A percentile compares a stretch with the other conserved stretches of the same genome.
Conservation (phyloP, 2,113 vertebrate species). For the Apteryx mantelli region DNA sequence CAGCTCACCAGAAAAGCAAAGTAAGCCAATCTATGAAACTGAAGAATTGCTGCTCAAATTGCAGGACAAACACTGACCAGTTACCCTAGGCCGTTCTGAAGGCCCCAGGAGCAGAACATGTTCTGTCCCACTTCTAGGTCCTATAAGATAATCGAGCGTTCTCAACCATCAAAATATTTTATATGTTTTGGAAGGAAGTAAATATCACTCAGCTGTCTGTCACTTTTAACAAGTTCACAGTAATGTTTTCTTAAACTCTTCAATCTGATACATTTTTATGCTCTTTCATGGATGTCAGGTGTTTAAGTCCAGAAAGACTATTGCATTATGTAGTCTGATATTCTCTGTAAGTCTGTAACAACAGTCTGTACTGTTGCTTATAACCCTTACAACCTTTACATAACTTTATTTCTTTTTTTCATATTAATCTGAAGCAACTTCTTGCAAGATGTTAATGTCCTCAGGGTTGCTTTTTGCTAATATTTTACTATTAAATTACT, state of each 20-base stretch:
- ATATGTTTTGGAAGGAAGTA: neutral
- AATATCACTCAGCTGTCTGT: neutral
- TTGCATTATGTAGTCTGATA: neutral
- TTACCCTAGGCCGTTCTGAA: neutral
- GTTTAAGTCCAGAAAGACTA: neutral
- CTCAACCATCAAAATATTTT: neutral
- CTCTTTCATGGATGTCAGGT: neutral
- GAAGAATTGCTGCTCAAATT: neutral
- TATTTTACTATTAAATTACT: neutral
- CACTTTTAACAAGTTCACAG: neutral
- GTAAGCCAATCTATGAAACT: neutral
- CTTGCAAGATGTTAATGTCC: neutral
- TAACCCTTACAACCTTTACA: neutral
- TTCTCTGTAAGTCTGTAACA: neutral
- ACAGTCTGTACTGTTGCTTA: neutral
- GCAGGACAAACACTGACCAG: neutral
- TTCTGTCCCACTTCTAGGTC: neutral
- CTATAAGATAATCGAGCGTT: neutral
- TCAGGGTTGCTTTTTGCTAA: neutral
- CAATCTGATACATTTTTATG: neutral
- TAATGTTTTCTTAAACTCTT: neutral
- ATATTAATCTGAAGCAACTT: neutral
- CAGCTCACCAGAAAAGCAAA: neutral
- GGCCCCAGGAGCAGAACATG: neutral
- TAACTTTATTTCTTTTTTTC: neutral